Evolutionary conservation across 2,113 vertebrate species (phyloP).

Genomic region (Lanius collurio): DNA sequence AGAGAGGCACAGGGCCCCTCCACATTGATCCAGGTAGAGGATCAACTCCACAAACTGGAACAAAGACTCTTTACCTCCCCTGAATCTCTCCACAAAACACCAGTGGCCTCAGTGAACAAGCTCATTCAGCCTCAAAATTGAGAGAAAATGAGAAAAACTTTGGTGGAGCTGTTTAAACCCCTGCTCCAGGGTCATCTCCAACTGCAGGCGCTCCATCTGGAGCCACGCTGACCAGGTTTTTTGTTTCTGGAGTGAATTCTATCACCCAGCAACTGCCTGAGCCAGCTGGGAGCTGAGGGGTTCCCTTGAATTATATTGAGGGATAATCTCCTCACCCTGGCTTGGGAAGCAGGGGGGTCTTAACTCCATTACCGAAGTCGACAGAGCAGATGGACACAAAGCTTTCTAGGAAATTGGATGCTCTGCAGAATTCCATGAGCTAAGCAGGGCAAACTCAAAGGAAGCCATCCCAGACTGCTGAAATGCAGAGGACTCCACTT

Average conservation of each 20-base stretch:
- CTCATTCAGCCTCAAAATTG: neutral
- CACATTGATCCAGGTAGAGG: neutral
- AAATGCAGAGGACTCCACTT: neutral
- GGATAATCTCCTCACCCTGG: slow-evolving; percentile 32
- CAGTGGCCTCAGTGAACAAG: neutral
- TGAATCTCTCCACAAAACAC: neutral
- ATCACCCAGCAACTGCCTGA: slow-evolving; percentile 26
- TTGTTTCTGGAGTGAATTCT: neutral
- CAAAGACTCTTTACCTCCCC: neutral
- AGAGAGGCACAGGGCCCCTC: neutral
- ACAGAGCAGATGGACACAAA: slow-evolving; percentile 42
- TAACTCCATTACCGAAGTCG: slow-evolving; percentile 32
- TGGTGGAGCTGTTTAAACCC: neutral
- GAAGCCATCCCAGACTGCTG: neutral
- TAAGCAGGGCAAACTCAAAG: neutral
- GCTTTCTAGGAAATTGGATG: slow-evolving; percentile 48
- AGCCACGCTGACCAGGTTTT: neutral
- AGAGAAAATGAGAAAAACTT: neutral
- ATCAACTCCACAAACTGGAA: neutral
- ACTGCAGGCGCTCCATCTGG: fast-evolving
- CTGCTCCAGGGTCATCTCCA: neutral
- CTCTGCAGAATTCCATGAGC: neutral
- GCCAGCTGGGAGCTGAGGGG: slow-evolving; percentile 42
- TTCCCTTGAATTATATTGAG: slow-evolving; percentile 38
- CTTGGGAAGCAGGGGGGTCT: neutral